Conservation (phyloP, 2,113 vertebrate genomes). For the Melospiza georgiana region DNA sequence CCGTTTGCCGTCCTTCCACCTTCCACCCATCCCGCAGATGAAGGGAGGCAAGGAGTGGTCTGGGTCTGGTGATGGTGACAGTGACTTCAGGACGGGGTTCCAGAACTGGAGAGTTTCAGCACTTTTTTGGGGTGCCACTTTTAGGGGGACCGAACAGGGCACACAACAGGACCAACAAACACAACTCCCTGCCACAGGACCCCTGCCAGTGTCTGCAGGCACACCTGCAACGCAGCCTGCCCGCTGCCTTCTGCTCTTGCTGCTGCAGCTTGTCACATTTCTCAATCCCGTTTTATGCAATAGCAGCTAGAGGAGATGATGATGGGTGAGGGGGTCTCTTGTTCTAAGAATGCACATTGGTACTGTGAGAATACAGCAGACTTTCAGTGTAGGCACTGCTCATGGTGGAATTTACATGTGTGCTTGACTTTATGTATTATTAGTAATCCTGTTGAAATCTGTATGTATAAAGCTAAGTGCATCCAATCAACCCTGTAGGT, state of each 20-base stretch:
- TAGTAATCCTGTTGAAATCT: background rate
- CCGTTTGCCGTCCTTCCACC: background rate
- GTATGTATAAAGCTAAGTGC: background rate
- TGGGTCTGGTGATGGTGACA: background rate
- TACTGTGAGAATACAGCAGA: background rate
- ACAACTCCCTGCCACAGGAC: fast-evolving
- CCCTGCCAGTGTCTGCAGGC: background rate
- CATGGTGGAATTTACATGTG: background rate
- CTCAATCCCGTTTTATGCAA: background rate
- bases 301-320: background rate
- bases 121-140: background rate
- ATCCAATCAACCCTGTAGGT: background rate
- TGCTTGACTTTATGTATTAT: background rate
- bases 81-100: background rate
- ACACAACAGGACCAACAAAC: background rate
- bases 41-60: background rate
- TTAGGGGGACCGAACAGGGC: background rate
- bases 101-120: background rate
- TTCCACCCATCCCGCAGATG: background rate
- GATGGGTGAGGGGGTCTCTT: background rate
- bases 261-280: background rate
- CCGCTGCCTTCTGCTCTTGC: background rate
- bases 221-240: background rate
- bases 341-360: background rate
- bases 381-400: background rate